These are phyloP conservation scores for Epizoanthus scotinus DNA, from an alignment of 92 coral and sea anemone genomes.

Conservation along the genomic window DNA sequence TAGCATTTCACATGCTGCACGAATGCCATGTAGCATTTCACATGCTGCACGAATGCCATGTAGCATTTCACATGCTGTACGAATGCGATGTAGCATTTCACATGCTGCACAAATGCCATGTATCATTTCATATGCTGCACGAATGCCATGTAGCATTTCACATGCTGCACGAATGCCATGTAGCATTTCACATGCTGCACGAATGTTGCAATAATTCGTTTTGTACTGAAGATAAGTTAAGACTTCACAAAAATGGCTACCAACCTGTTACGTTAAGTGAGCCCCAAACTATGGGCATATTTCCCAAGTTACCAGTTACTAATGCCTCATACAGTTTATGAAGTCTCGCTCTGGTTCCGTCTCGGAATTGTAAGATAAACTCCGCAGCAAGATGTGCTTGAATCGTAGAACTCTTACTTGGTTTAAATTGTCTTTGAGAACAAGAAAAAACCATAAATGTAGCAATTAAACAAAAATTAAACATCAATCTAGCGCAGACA, in stretches of 20 bases:
- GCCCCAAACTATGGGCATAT: slow-evolving; percentile 41
- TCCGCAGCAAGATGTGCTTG: slow-evolving; percentile 69
- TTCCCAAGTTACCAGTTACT: slow-evolving; percentile 39
- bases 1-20: too few species aligned
- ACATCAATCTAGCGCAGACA: too few species aligned
- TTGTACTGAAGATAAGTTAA: too few species aligned
- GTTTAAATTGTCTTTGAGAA: slow-evolving; percentile 53
- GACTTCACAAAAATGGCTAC: not conserved
- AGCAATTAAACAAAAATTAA: too few species aligned
- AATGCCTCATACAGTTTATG: slow-evolving; percentile 53
- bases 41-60: not conserved
- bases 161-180: too few species aligned
- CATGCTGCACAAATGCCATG: not conserved
- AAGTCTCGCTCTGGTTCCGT: slow-evolving; percentile 47
- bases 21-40: too few species aligned
- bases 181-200: too few species aligned
- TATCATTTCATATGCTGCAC: too few species aligned
- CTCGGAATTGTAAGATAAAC: slow-evolving; percentile 54
- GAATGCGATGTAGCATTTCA: too few species aligned
- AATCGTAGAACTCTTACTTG: slow-evolving; percentile 53
- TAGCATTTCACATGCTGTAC: too few species aligned
- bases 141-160: not conserved
- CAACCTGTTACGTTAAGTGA: slow-evolving; percentile 49
- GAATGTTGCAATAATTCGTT: not conserved
- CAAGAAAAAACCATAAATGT: not conserved